phyloP scores from a whole-genome alignment of 1,140 invertebrate genomes.

The Bombus pascuorum region DNA sequence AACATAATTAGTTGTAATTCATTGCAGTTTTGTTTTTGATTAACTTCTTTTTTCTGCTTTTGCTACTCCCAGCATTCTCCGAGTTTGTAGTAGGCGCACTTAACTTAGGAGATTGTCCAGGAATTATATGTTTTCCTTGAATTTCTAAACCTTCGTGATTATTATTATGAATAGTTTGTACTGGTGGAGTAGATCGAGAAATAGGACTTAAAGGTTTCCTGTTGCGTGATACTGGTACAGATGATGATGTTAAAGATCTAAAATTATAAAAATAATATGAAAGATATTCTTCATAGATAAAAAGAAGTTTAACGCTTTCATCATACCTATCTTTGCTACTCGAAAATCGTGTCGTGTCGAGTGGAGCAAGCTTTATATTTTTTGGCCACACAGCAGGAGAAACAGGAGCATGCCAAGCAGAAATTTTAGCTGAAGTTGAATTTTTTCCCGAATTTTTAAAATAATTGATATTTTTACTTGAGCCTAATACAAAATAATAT shows the following conservation, averaged over 20 bases:
- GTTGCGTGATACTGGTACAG: slow-evolving; percentile 51
- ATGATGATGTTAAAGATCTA: slow-evolving; percentile 63
- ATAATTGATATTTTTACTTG: slow-evolving; percentile 58
- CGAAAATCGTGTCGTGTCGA: slow-evolving; percentile 74
- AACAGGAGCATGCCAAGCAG: slow-evolving; percentile 74
- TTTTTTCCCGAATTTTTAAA: slow-evolving; percentile 63
- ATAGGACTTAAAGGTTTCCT: slow-evolving; percentile 76
- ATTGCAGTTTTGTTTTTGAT: slow-evolving; percentile 23
- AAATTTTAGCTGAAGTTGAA: slow-evolving; percentile 55
- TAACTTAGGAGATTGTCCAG: slow-evolving; percentile 53
- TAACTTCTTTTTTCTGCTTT: slow-evolving; percentile 35
- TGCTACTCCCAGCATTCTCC: slow-evolving; percentile 40
- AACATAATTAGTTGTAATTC: slow-evolving; percentile 4
- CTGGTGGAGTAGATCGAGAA: slow-evolving; percentile 49
- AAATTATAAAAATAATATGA: slow-evolving; percentile 37
- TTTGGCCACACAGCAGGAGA: slow-evolving; percentile 74
- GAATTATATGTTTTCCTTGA: slow-evolving; percentile 57
- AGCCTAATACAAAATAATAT: slow-evolving; percentile 57
- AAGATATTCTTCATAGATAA: background rate
- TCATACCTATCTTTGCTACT: slow-evolving; percentile 75
- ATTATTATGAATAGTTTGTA: slow-evolving; percentile 32
- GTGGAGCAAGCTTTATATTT: slow-evolving; percentile 78
- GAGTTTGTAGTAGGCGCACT: slow-evolving; percentile 13
- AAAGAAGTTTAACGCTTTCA: background rate
- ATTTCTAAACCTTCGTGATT: slow-evolving; percentile 48